These are phyloP conservation scores for Allacma fusca DNA, from an alignment of 2,888 invertebrate species.

Conservation along the genomic window DNA sequence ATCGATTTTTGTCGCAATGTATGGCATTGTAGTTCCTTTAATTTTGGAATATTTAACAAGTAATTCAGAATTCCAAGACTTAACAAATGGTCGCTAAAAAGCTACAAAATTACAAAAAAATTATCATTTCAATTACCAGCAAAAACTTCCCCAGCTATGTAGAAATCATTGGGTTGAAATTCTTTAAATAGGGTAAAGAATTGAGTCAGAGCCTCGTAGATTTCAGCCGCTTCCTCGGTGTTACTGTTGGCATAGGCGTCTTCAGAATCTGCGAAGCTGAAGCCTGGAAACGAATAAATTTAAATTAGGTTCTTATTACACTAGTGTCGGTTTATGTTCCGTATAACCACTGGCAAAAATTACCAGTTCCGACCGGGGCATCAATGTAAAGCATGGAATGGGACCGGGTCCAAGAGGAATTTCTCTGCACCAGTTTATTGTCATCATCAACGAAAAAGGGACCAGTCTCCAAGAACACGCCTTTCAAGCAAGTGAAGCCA, in stretches of 20 bases:
- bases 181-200: slow-evolving; percentile 85
- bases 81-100: too few species aligned
- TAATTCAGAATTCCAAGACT: too few species aligned
- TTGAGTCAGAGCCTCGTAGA: slow-evolving; percentile 70
- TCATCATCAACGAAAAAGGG: not conserved
- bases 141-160: slow-evolving; percentile 89
- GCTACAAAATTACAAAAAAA: not conserved
- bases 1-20: slow-evolving; percentile 73
- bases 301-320: too few species aligned
- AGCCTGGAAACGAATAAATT: slow-evolving; percentile 68
- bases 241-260: slow-evolving; percentile 61
- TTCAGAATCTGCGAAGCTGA: slow-evolving; percentile 81
- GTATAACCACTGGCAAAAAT: not conserved
- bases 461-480: slow-evolving; percentile 1
- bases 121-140: too few species aligned
- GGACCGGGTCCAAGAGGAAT: too few species aligned
- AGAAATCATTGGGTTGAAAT: too few species aligned
- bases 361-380: slow-evolving; percentile 80
- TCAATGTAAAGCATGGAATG: too few species aligned
- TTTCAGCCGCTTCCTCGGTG: not conserved
- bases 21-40: slow-evolving; percentile 60
- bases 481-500: too few species aligned
- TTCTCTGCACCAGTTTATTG: slow-evolving; percentile 63
- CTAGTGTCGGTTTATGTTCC: too few species aligned
- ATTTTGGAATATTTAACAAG: too few species aligned